Conservation (phyloP, 2,888 invertebrate genomes). For the Cynaeus angustus region DNA sequence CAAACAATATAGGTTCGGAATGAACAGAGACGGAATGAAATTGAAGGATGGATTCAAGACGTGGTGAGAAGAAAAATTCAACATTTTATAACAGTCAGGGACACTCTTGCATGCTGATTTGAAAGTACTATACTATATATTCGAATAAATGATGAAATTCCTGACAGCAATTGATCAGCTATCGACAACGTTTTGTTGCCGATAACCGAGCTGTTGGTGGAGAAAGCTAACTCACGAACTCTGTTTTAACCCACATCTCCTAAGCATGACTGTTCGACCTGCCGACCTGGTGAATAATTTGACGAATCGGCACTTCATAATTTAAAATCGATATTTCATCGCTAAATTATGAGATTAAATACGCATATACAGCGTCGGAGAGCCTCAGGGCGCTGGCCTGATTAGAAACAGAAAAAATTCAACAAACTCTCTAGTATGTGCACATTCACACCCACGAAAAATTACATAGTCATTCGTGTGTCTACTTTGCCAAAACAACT, state of each 20-base stretch:
- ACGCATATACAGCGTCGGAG: not conserved
- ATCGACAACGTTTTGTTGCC: slow-evolving; percentile 50
- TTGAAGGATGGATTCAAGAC: slow-evolving; percentile 1
- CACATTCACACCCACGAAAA: not conserved
- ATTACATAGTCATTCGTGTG: not conserved
- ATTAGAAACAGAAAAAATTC: slow-evolving; percentile 1
- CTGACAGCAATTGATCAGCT: slow-evolving; percentile 57
- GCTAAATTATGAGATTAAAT: slow-evolving; percentile 37
- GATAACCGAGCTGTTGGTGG: slow-evolving; percentile 48
- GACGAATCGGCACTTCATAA: slow-evolving; percentile 42
- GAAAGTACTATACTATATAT: slow-evolving; percentile 44
- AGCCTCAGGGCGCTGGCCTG: slow-evolving; percentile 1
- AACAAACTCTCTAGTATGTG: too few relatives aligned
- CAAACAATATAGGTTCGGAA: slow-evolving; percentile 30
- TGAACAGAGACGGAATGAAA: slow-evolving; percentile 27
- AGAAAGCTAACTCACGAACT: slow-evolving; percentile 50
- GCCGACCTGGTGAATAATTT: slow-evolving; percentile 46
- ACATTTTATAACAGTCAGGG: slow-evolving; percentile 29
- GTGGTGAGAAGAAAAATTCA: slow-evolving; percentile 18
- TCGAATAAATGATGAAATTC: slow-evolving; percentile 53
- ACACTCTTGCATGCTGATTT: slow-evolving; percentile 46
- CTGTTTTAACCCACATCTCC: slow-evolving; percentile 49
- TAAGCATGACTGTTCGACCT: slow-evolving; percentile 44
- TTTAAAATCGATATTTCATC: slow-evolving; percentile 47
- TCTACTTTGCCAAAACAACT: not conserved